Percentiles rank a stretch among this genome's conserved stretches.
These are phyloP conservation scores for Myiotriccus ornatus DNA, from an alignment of 2,797 vertebrate species.

Conservation along the genomic window DNA sequence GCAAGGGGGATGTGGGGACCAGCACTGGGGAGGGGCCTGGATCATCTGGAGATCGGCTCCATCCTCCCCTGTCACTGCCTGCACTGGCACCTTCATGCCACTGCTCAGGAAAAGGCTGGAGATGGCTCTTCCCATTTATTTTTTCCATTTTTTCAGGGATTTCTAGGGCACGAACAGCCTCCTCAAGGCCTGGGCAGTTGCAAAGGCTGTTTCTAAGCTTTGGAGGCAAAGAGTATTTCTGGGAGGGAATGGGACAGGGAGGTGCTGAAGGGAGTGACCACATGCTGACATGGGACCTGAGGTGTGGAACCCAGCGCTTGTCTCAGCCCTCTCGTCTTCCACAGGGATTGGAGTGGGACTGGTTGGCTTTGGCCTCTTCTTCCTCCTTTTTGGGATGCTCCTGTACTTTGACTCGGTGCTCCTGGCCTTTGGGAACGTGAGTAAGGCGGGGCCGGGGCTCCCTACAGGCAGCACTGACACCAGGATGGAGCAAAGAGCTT, in stretches of 20 bases:
- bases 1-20: accelerated
- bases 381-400: conserved; percentile 86
- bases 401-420: conserved; percentile 92
- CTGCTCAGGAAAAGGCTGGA: neutral
- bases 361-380: conserved; percentile 87
- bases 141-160: neutral
- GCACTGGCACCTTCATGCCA: accelerated
- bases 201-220: neutral
- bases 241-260: neutral
- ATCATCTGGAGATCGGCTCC: accelerated
- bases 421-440: conserved; percentile 91
- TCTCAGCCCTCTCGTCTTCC: neutral
- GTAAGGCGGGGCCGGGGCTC: neutral
- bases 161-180: accelerated
- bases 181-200: neutral
- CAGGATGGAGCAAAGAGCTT: neutral
- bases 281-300: accelerated
- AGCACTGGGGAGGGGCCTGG: neutral
- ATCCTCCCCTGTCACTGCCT: neutral
- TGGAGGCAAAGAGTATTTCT: neutral
- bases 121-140: accelerated
- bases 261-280: neutral
- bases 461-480: accelerated
- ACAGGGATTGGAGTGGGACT: conserved; percentile 86
- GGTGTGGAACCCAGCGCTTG: neutral